Evolutionary conservation across 2,888 invertebrate genomes (phyloP), one percentile per base, ranked within the genome.

Genomic region (Andrena trimmerana): DNA sequence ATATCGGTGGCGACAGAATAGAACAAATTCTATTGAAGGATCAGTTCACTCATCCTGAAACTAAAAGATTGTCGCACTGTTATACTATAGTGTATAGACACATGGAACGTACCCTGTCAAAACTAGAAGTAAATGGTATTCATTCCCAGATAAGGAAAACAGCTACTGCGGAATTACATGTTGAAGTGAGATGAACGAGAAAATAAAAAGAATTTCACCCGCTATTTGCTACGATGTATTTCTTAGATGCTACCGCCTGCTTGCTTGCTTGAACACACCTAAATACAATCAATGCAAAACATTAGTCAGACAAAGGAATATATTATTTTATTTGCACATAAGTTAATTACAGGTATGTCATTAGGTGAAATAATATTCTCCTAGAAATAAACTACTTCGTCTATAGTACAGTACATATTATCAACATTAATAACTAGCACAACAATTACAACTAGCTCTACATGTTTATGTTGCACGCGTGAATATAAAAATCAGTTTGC

Each of bases 61-160:
- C 96, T 4, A 96, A 97, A 62, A 96, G 96, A 90, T 95, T 95
- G 36, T 99, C 99, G 88, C 96, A 99, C 77, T 98, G 98, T 93
- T 99, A 98, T 93, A 96, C 97, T 88, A 98, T 99, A 87, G 95
- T 97, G 0, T 99, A 99, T 92, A 95, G 99, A 69, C 98, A 99
- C 92, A 96, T 99, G 96, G 98, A 99, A 91, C 96, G 96, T 84
- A 98, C 98, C 0, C 95, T 99, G 54, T 97, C 96, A 0, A 97
- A 99, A 92, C 95, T 95, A 0, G 99, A 99, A 95, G 99, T 98
- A 0, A 98, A 97, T 93, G 90, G 94, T 66, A 94, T 99, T n/a
- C 99, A 99, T 92, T 95, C 95, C 87, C 93, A 96, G 89, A 98
- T 99, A 81, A 96, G 95, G 86, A 94, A 95, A 16, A 94, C 95